Evolutionary conservation across 2,113 vertebrate genomes (phyloP), one percentile per base, ranked within the genome.

Genomic region (Scomber scombrus): DNA sequence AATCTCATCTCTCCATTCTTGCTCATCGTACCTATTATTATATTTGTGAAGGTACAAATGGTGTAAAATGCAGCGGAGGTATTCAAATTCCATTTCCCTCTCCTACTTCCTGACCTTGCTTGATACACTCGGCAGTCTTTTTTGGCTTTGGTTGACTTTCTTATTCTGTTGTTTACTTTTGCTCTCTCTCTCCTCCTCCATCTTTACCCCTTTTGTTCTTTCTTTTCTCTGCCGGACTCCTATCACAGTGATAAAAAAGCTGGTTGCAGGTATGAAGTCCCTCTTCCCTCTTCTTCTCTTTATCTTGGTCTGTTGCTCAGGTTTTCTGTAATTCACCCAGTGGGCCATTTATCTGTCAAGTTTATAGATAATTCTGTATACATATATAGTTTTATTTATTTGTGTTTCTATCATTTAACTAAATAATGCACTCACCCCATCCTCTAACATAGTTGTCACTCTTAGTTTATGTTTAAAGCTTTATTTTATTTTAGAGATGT

Each of bases 231-330:
- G 85, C 86, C 1, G 90, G 92, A 91, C 72, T 85, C 81, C 81
- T 89, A 62, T 88, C 73, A 82, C 92, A 92, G 93, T 94, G 93
- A 94, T 94, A 85, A 94, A 94, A 94, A 93, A 93, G 91, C 91
- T 93, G 90, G 93, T 94, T 70, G 92, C 91, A 94, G 92, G 93
- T 94, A 92, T 72, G 88, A 90, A 89, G 63, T 73, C 70, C 57
- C 69, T 90, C 73, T 88, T 80, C 79, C 81, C 72, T 89, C 55
- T 69, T 68, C 50, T 56, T 73, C 58, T 84, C 56, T 61, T 71
- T 61, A 49, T 54, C 49, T 77, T 46, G 0, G 15, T 70, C 67
- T 85, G 47, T 71, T 29, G 5, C 77, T 83, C 18, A 51, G 56
- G 69, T 51, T 26, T 60, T 75, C 34, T 75, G 21, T 56, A 40